These are phyloP conservation scores for Papilio polyxenes DNA, from an alignment of 1,140 invertebrate genomes.

Conservation along the genomic window DNA sequence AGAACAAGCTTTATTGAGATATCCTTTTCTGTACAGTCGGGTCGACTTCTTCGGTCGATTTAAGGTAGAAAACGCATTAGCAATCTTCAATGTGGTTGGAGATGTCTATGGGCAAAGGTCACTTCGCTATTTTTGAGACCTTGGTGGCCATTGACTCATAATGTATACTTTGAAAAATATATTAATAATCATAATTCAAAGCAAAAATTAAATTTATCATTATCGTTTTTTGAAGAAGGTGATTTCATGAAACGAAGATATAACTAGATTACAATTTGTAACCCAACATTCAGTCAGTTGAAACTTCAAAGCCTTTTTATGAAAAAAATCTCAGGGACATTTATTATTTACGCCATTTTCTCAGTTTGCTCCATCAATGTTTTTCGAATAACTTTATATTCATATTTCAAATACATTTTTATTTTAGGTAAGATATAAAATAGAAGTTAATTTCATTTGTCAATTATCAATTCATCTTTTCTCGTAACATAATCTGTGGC, in stretches of 20 bases:
- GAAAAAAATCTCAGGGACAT: background rate
- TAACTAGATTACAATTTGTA: background rate
- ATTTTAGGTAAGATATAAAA: background rate
- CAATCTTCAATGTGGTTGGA: too few species aligned
- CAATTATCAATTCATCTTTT: background rate
- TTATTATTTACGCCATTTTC: background rate
- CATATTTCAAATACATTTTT: background rate
- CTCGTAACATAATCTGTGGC: background rate
- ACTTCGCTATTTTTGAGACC: too few species aligned
- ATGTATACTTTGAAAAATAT: too few species aligned
- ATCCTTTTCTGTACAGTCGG: too few species aligned
- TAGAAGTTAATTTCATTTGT: background rate
- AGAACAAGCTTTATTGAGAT: too few species aligned
- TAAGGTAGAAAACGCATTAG: too few species aligned
- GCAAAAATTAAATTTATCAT: background rate
- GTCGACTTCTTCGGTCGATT: too few species aligned
- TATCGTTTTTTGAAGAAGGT: background rate
- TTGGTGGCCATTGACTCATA: too few species aligned
- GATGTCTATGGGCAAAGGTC: too few species aligned
- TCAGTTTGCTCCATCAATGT: background rate
- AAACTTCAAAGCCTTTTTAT: background rate
- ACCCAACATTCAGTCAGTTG: slow-evolving; percentile 6
- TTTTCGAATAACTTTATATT: background rate
- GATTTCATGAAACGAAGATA: background rate
- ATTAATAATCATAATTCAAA: background rate